phyloP scores from a whole-genome alignment of 2,113 vertebrate species.

The mouse (Mus musculus) region DNA sequence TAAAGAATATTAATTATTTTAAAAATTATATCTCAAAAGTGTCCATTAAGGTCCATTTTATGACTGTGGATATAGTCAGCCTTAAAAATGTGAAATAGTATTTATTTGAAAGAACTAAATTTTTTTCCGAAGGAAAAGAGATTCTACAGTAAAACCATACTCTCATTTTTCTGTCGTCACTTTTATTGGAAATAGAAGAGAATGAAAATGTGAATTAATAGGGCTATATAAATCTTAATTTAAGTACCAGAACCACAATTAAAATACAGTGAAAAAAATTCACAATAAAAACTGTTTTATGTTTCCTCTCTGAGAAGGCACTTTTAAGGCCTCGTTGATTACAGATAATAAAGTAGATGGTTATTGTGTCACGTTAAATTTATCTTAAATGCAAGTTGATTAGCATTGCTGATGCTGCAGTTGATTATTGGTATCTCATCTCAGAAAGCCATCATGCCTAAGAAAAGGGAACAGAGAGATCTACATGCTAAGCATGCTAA shows the following conservation, averaged over 20 bases:
- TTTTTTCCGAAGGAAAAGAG: not conserved
- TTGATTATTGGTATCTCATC: not conserved
- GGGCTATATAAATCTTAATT: not conserved
- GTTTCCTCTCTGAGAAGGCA: not conserved
- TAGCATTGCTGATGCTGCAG: not conserved
- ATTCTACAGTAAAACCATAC: not conserved
- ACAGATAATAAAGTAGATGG: not conserved
- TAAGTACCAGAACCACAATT: slow-evolving; percentile 50
- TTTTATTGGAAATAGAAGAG: slow-evolving; percentile 36
- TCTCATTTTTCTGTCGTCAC: not conserved
- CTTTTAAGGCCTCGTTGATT: slow-evolving; percentile 9
- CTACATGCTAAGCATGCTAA: not conserved
- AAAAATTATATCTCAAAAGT: not conserved
- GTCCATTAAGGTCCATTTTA: not conserved
- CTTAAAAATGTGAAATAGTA: not conserved
- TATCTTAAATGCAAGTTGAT: slow-evolving; percentile 27
- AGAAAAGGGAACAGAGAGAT: not conserved
- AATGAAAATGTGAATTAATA: slow-evolving; percentile 13
- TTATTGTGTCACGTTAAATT: not conserved
- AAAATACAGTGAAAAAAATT: slow-evolving; percentile 26
- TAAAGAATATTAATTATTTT: slow-evolving; percentile 26
- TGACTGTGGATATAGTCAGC: not conserved
- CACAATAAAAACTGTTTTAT: not conserved
- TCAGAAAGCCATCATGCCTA: not conserved
- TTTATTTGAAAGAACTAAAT: slow-evolving; percentile 34